A percentile compares a stretch with the other conserved stretches of the same genome.
Evolutionary conservation across 2,888 invertebrate genomes (phyloP).

Genomic region (Cerastis rubricosa): DNA sequence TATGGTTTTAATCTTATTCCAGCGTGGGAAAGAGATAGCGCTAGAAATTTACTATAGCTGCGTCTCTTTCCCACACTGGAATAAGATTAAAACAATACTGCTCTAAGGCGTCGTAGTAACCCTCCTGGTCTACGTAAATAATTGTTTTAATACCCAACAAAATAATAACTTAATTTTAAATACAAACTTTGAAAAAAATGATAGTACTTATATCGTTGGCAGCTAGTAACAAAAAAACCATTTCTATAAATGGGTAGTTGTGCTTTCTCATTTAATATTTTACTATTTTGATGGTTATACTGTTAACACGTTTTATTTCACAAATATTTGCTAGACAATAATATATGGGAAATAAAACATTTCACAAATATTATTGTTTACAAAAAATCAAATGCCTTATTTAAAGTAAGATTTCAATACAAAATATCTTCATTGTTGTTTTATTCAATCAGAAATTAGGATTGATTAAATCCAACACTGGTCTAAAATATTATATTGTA

Average conservation of each 20-base stretch:
- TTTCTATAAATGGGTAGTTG: conserved; percentile 15
- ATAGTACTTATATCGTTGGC: neutral
- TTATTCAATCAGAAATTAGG: neutral
- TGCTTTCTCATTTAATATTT: neutral
- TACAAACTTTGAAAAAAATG: too few relatives aligned
- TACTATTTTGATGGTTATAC: conserved; percentile 10
- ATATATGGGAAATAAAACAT: too few relatives aligned
- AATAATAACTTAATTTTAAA: too few relatives aligned
- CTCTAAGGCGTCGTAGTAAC: too few relatives aligned
- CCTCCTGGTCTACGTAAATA: neutral
- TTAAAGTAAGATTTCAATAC: conserved; percentile 1
- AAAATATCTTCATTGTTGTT: neutral
- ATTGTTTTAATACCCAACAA: neutral
- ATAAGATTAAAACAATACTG: too few relatives aligned
- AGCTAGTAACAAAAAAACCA: neutral
- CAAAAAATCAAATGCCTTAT: conserved; percentile 9
- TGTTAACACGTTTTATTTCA: conserved; percentile 16
- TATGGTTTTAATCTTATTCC: too few relatives aligned
- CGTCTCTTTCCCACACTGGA: too few relatives aligned
- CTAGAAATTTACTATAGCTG: too few relatives aligned
- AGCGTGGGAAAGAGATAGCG: too few relatives aligned
- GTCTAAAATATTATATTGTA: conserved; percentile 14
- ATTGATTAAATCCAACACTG: conserved; percentile 9
- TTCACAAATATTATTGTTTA: too few relatives aligned
- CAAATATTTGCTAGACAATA: too few relatives aligned